These are phyloP conservation scores for Alcedo atthis DNA, from an alignment of 2,797 vertebrate species.

Conservation along the genomic window DNA sequence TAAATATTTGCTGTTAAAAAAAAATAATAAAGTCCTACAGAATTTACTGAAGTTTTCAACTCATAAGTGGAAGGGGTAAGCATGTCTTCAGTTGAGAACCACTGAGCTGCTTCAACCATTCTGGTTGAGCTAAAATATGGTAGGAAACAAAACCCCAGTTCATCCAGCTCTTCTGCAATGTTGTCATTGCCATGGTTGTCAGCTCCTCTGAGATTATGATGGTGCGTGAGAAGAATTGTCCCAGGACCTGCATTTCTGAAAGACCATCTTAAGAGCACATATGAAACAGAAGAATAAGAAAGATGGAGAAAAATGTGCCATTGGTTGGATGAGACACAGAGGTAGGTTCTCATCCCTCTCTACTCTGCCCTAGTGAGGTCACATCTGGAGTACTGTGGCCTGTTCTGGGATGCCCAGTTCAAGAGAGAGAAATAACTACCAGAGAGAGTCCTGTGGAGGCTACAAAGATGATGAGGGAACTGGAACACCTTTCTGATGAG, in stretches of 20 bases:
- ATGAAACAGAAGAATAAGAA: background rate
- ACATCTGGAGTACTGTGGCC: background rate
- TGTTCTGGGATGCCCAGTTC: background rate
- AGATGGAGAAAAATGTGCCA: background rate
- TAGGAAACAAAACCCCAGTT: background rate
- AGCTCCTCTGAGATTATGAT: background rate
- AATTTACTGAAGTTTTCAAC: background rate
- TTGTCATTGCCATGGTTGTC: background rate
- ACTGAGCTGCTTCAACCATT: background rate
- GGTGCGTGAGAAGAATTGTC: background rate
- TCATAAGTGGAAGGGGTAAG: background rate
- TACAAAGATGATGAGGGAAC: background rate
- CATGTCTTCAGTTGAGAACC: background rate
- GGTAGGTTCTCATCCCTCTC: background rate
- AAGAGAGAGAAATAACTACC: background rate
- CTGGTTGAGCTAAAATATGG: background rate
- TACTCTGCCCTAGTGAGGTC: too few relatives aligned
- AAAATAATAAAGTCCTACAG: background rate
- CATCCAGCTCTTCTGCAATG: background rate
- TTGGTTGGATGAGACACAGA: background rate
- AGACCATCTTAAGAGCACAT: background rate
- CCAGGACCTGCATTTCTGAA: background rate
- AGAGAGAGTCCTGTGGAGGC: background rate
- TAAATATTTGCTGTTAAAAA: background rate
- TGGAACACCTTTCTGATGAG: background rate